Evolutionary conservation across 2,797 vertebrate species (phyloP), one percentile per base, ranked within the genome.

Genomic region (Cyprinella venusta): DNA sequence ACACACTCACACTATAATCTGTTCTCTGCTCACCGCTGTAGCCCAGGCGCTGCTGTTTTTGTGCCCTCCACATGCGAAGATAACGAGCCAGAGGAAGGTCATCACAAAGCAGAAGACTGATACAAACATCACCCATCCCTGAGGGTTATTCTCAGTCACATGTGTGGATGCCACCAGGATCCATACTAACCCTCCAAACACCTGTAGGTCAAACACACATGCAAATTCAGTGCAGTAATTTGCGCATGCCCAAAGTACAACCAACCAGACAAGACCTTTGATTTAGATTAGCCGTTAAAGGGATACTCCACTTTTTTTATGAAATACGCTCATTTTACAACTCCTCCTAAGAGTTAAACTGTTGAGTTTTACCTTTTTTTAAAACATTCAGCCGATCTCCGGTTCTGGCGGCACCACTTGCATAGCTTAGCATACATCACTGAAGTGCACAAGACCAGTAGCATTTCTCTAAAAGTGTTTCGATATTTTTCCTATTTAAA

Each of bases 181-280:
- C 97, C 97, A 98, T 19, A 98, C 96, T 30, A 98, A 91, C 40
- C 97, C 96, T 2, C 97, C 97, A 5, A 96, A 95, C 59, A 94
- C 87, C 94, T 95, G 87, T 50, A 79, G 54, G 74, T 71, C 30
- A 54, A 42, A 40, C 52, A 63, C 52, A 63, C 54, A 50, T 12
- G 8, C 6, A 40, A 16, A 13, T 13, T 45, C 56, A 48, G 40
- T 61, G 16, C 13, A 12, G 26, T 64, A 19, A 64, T 64, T 65
- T 64, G 19, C 15, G 19, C 45, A 74, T 59, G 8, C 8, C 8
- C 13, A 38, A 4, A 6, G 18, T 24, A 26, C 30, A 64, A 21
- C 61, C 61, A n/a, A n/a, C n/a, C n/a, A n/a, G n/a, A n/a, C n/a
- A n/a, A n/a, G n/a, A n/a, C n/a, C n/a, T n/a, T n/a, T n/a, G n/a